These are phyloP conservation scores for Caenorhabditis macrosperma DNA, from an alignment of 2,888 invertebrate species.

Conservation along the genomic window DNA sequence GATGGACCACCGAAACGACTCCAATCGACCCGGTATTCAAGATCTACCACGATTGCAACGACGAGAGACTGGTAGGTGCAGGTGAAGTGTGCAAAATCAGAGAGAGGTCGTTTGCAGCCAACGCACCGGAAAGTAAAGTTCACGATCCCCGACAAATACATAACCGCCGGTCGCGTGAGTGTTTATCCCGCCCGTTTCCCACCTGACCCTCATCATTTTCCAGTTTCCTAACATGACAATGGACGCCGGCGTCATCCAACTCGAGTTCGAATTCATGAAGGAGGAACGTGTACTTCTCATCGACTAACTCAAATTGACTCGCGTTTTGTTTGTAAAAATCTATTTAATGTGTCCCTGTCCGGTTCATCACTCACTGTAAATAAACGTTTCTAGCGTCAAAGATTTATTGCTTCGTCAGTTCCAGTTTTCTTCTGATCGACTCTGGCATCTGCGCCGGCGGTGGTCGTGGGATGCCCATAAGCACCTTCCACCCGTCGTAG, in stretches of 20 bases:
- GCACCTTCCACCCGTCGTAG: constrained; percentile 89
- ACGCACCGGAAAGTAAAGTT: constrained; percentile 68
- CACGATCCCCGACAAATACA: constrained; percentile 67
- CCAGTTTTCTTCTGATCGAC: constrained; percentile 87
- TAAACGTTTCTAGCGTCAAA: not conserved
- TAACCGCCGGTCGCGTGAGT: constrained; percentile 61
- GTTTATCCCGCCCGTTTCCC: constrained; percentile 2
- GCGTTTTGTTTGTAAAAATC: constrained; percentile 6
- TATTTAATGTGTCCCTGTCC: not conserved
- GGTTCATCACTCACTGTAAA: not conserved
- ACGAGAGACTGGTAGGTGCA: constrained; percentile 68
- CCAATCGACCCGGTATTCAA: constrained; percentile 74
- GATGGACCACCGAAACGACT: constrained; percentile 70
- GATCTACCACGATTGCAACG: constrained; percentile 74
- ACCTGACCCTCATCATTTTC: not conserved
- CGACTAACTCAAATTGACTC: constrained; percentile 34
- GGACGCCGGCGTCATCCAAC: constrained; percentile 70
- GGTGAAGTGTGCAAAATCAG: too few species aligned
- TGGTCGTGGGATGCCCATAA: constrained; percentile 87
- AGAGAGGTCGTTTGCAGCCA: constrained; percentile 59
- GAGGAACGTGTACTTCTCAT: constrained; percentile 57
- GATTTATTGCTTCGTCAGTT: constrained; percentile 28
- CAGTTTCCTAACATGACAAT: constrained; percentile 66
- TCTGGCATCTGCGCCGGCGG: constrained; percentile 97
- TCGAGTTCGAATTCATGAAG: constrained; percentile 66